phyloP scores from a whole-genome alignment of 2,797 vertebrate genomes.

The Dermochelys coriacea region DNA sequence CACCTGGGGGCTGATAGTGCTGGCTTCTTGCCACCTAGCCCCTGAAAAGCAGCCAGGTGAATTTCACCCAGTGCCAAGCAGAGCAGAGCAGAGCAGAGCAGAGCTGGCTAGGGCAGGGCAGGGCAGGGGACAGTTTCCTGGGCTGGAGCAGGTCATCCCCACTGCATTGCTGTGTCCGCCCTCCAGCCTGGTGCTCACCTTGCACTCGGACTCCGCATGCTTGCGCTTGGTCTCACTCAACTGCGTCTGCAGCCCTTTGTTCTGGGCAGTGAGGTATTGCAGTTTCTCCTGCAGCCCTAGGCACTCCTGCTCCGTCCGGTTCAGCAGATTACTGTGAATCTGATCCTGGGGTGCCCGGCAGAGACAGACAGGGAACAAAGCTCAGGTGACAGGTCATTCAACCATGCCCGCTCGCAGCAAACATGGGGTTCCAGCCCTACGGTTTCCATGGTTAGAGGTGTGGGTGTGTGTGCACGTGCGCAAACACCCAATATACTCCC shows the following conservation, averaged over 20 bases:
- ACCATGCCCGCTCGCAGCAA: not conserved
- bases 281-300: conserved; percentile 90
- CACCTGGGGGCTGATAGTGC: not conserved
- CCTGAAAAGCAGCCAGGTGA: not conserved
- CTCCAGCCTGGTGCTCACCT: conserved; percentile 80
- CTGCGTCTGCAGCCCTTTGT: conserved; percentile 92
- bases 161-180: too few relatives aligned
- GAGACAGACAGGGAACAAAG: not conserved
- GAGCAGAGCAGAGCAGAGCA: not conserved
- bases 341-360: conserved; percentile 83
- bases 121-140: not conserved
- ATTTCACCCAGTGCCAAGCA: not conserved
- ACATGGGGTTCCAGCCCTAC: not conserved
- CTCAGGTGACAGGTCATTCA: not conserved
- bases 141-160: not conserved
- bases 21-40: not conserved
- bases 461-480: too few relatives aligned
- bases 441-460: too few relatives aligned
- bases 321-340: conserved; percentile 90
- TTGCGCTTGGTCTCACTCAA: conserved; percentile 95
- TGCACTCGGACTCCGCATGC: conserved; percentile 92
- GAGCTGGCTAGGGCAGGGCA: too few relatives aligned
- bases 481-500: too few relatives aligned
- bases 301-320: conserved; percentile 90
- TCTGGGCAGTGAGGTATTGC: conserved; percentile 89